Evolutionary conservation across 2,888 invertebrate species (phyloP), one percentile per base, ranked within the genome.

Genomic region (Vanessa cardui): DNA sequence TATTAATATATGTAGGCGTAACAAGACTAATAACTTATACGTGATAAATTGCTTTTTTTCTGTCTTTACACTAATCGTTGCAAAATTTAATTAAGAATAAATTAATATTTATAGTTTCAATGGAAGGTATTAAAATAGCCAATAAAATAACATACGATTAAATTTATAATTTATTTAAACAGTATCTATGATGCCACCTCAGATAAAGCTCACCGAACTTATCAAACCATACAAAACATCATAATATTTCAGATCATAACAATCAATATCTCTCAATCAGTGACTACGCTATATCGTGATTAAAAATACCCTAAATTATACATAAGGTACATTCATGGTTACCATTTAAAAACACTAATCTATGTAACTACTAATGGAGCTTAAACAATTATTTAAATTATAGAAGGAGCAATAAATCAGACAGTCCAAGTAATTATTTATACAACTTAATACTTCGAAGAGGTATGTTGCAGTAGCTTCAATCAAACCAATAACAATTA

Each of bases 131-230:
- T 9, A 39, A 39, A 9, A 26, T 15, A 9, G 49, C 31, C n/a
- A 45, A 1, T 52, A 58, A 64, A 62, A 59, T 60, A 65, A 61
- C 31, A 54, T 20, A 21, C 39, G 4, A n/a, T 21, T 56, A 46
- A 70, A 71, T 62, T 69, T 68, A 69, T 64, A 70, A 59, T 72
- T 70, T 68, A 67, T 69, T 70, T 70, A 65, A 73, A 71, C 72
- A 72, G 69, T 67, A 49, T 69, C 65, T 60, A 71, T 70, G 65
- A 69, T 66, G 68, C 68, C 67, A 69, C 66, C 52, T 68, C 64
- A 66, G 68, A 62, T 46, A 72, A 72, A 68, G 70, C 68, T 70
- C 66, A 64, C 62, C 59, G 66, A 70, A 71, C 64, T 62, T 49
- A 62, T 33, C 58, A 56, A 47, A 61, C 59, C 52, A 16, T 50